Percentiles rank a stretch among this genome's conserved stretches.
Conservation (phyloP, 2,113 vertebrate genomes). For the Eolophus roseicapilla region DNA sequence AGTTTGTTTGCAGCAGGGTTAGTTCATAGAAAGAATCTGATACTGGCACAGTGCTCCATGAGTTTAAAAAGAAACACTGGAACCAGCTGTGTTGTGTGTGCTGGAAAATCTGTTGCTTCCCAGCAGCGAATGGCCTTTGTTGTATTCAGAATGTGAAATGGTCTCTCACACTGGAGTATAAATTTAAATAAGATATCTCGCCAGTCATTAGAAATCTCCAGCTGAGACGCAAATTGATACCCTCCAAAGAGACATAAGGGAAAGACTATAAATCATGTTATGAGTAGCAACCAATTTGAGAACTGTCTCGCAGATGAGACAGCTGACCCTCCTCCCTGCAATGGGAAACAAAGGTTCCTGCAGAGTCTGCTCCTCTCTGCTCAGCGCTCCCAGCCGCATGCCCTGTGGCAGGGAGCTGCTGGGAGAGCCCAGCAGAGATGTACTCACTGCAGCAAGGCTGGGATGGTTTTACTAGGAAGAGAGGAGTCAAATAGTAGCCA, state of each 20-base stretch:
- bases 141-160: conserved; percentile 22
- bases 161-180: background rate
- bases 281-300: conserved; percentile 19
- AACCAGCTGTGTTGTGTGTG: conserved; percentile 33
- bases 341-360: background rate
- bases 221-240: conserved; percentile 50
- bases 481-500: background rate
- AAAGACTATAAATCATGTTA: conserved; percentile 3
- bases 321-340: background rate
- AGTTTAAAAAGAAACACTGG: background rate
- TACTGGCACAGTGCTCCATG: background rate
- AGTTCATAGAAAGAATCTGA: background rate
- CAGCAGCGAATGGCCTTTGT: conserved; percentile 29
- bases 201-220: conserved; percentile 42
- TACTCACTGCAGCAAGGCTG: background rate
- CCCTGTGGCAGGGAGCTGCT: background rate
- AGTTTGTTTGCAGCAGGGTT: background rate
- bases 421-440: background rate
- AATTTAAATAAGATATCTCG: conserved; percentile 46
- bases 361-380: background rate
- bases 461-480: background rate
- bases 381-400: fast-evolving
- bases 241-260: conserved; percentile 33
- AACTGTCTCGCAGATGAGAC: background rate
- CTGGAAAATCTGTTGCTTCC: conserved; percentile 55